Evolutionary conservation across 53 echinoderm and acorn worm genomes (phyloP), one percentile per base, ranked within the genome.

Genomic region (Holothuria scabra): DNA sequence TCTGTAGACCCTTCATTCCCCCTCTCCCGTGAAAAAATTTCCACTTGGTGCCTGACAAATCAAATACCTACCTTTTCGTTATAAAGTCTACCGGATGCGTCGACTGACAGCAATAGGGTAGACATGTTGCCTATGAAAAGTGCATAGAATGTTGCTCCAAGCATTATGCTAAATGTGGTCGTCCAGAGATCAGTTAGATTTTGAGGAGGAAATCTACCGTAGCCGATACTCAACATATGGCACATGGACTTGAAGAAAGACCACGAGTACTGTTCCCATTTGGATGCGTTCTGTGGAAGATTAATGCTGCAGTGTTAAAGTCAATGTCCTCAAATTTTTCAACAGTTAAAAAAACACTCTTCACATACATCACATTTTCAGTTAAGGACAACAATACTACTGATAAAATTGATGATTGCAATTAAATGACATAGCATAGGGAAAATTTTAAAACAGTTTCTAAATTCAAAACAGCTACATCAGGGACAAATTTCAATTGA

Each of bases 81-180:
- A 83, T 99, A 99, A 19, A 99, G 83, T 61, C 99, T 75, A 13
- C 93, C 99, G 21, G 99, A 93, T 13, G 99, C 92, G 68, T 95
- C 99, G 6, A 99, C 92, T 13, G 99, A 89, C 5, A 99, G 89
- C 37, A 99, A 80, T 0, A 99, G 84, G 8, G 93, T 89, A 0
- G 99, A 95, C 99, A 99, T 99, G 37, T 95, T 95, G 11, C 99
- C 99, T 84, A 99, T 90, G 84, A 99, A 99, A 35, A 95, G 88
- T 33, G 99, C 99, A 59, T 99, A 99, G 86, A 99, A 99, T 0
- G 94, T 91, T 12, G 99, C 94, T 1, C 99, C 99, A 22, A 99
- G 75, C 91, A 91, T 89, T 75, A 99, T 91, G 31, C 99, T 99
- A 65, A 93, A 74, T 13, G 94, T 91, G 14, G 99, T 91, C 29